phyloP scores from a whole-genome alignment of 1,140 invertebrate genomes.

The Artemia franciscana region DNA sequence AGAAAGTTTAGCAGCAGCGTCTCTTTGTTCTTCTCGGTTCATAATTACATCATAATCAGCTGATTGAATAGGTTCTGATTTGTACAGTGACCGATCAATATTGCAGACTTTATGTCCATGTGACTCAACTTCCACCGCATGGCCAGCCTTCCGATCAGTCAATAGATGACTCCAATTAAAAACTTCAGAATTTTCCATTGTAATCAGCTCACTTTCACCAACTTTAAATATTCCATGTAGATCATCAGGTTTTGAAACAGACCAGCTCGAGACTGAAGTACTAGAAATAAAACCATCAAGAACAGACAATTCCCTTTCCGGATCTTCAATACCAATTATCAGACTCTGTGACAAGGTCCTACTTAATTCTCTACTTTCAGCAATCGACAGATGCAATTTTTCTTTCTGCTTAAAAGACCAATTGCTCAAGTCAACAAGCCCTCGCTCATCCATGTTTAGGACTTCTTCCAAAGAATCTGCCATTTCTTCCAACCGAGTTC shows the following conservation, averaged over 20 bases:
- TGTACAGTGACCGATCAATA: neutral
- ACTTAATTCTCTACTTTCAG: constrained; percentile 30
- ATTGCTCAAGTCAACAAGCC: constrained; percentile 19
- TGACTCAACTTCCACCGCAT: neutral
- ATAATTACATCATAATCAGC: neutral
- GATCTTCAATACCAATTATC: constrained; percentile 14
- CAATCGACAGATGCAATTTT: constrained; percentile 27
- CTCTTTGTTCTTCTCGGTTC: neutral
- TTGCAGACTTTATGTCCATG: neutral
- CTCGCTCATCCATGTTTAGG: constrained; percentile 30
- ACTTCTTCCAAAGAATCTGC: constrained; percentile 42
- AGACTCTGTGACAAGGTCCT: constrained; percentile 22
- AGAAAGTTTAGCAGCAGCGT: neutral
- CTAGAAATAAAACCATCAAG: constrained; percentile 2
- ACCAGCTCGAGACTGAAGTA: constrained; percentile 10
- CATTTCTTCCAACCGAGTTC: constrained; percentile 37
- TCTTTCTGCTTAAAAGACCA: constrained; percentile 25
- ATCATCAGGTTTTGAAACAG: constrained; percentile 5
- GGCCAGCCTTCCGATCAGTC: neutral
- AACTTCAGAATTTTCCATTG: neutral
- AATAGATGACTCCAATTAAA: neutral
- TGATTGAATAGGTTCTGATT: neutral
- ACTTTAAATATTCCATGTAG: neutral
- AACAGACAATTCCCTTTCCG: constrained; percentile 7
- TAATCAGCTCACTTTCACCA: neutral